Percentiles rank a stretch among this genome's conserved stretches.
These are phyloP conservation scores for Drosophila kambysellisi DNA, from an alignment of 2,888 invertebrate species.

Conservation along the genomic window DNA sequence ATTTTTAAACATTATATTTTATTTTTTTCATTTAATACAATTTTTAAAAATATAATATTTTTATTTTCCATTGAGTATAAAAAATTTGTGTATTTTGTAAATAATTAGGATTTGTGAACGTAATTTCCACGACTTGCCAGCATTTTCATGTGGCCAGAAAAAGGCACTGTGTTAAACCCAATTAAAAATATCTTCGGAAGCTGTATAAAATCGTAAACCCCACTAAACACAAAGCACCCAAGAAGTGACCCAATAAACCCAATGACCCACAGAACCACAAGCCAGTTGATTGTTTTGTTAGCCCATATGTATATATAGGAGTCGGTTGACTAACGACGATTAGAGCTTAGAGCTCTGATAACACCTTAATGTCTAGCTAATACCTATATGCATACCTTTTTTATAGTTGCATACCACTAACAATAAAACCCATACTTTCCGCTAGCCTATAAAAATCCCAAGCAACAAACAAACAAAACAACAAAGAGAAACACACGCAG, in stretches of 20 bases:
- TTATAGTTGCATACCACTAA: conserved; percentile 15
- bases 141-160: conserved; percentile 9
- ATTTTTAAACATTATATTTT: neutral
- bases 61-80: neutral
- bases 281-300: conserved; percentile 37
- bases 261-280: conserved; percentile 7
- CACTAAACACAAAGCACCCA: conserved; percentile 6
- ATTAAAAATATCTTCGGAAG: neutral
- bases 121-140: conserved; percentile 7
- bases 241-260: neutral
- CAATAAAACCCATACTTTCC: neutral
- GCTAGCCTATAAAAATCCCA: conserved; percentile 9
- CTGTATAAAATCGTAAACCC: conserved; percentile 12
- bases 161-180: conserved; percentile 4
- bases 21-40: neutral
- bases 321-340: conserved; percentile 14
- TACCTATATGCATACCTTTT: conserved; percentile 18
- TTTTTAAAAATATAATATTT: neutral
- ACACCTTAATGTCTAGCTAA: conserved; percentile 28
- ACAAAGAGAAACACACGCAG: conserved; percentile 20
- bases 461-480: conserved; percentile 10
- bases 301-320: conserved; percentile 23
- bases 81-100: neutral
- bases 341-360: conserved; percentile 41
- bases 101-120: neutral